Percentiles rank a stretch among this genome's conserved stretches.
Evolutionary conservation across 64 coral and sea anemone genomes (phyloP).

Genomic region (Stylophora pistillata): DNA sequence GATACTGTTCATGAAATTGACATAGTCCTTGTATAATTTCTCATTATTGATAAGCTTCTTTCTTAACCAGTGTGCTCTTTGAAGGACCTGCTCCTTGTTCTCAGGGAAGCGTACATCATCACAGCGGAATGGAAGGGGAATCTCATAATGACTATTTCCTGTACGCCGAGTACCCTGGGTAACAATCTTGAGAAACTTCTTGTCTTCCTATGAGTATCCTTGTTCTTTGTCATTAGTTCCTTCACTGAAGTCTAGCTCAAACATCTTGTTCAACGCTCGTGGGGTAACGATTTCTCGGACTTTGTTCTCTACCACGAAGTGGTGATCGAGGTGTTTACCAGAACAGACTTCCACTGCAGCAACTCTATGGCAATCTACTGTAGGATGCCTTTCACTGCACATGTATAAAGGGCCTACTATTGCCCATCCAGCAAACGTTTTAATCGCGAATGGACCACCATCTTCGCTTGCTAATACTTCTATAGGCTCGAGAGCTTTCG

Average conservation of each 20-base stretch:
- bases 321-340: not conserved
- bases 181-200: conserved; percentile 10
- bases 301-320: conserved; percentile 31
- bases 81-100: conserved; percentile 14
- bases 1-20: not conserved
- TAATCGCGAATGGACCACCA: conserved; percentile 41
- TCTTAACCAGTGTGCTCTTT: conserved; percentile 25
- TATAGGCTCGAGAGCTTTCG: conserved; percentile 36
- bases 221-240: conserved; percentile 2
- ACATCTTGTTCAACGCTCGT: conserved; percentile 50
- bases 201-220: conserved; percentile 15
- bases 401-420: conserved; percentile 32
- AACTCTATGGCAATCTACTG: conserved; percentile 22
- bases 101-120: conserved; percentile 3
- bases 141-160: conserved; percentile 16
- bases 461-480: conserved; percentile 37
- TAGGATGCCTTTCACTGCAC: not conserved
- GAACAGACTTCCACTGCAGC: conserved; percentile 15
- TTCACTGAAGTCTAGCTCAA: conserved; percentile 54
- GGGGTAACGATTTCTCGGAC: conserved; percentile 51
- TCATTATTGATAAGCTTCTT: not conserved
- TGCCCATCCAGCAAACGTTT: conserved; percentile 44
- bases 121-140: conserved; percentile 9
- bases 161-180: not conserved
- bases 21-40: not conserved